phyloP scores from a whole-genome alignment of 2,797 vertebrate genomes.

The Mormyrus proboscirostris region DNA sequence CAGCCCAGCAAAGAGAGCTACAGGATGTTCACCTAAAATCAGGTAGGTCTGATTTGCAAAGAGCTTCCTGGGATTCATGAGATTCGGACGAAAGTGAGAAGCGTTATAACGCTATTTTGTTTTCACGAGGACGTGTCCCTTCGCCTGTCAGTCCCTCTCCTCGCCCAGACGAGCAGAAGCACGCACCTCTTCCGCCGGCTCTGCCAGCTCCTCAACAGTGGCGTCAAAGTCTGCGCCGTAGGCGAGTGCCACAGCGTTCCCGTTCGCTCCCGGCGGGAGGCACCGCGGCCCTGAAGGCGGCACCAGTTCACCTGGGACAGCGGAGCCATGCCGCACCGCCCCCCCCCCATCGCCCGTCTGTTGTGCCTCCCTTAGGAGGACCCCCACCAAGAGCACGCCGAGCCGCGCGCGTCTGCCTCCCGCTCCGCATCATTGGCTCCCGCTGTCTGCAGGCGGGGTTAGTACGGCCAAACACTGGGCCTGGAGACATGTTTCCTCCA shows the following conservation, averaged over 20 bases:
- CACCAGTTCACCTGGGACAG: background rate
- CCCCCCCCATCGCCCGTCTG: background rate
- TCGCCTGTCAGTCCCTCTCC: background rate
- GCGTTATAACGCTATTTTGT: background rate
- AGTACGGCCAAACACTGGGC: background rate
- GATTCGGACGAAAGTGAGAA: background rate
- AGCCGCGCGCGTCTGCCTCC: background rate
- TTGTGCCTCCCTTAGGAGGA: background rate
- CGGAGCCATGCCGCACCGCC: background rate
- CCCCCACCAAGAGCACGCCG: background rate
- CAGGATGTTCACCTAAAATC: background rate
- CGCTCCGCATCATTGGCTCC: background rate
- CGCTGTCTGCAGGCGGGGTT: background rate
- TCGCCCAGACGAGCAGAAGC: background rate
- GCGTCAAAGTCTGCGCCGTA: background rate
- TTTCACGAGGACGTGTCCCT: too few species aligned
- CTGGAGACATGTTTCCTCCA: background rate
- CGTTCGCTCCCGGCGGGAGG: background rate
- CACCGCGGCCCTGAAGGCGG: background rate
- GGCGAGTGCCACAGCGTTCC: background rate
- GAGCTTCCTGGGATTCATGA: background rate
- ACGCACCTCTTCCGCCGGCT: background rate
- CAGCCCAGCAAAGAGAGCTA: background rate
- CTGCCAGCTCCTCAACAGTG: background rate
- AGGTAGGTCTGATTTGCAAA: background rate